Percentiles rank a stretch among this genome's conserved stretches.
These are phyloP conservation scores for Pluvianellus socialis DNA, from an alignment of 2,113 vertebrate species.

Conservation along the genomic window DNA sequence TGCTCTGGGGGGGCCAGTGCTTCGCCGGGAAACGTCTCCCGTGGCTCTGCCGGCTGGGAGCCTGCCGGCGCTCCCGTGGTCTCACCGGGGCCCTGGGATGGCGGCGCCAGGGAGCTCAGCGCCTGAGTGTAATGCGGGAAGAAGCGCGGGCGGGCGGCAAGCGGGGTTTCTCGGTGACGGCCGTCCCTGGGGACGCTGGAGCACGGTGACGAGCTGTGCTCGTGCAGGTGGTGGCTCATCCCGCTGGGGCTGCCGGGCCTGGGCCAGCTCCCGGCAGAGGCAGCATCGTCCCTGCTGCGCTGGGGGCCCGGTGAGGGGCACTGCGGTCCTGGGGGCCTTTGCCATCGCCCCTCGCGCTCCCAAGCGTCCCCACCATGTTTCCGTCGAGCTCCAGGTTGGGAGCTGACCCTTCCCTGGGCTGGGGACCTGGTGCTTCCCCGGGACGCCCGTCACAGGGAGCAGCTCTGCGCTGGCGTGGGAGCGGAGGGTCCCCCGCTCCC, in stretches of 20 bases:
- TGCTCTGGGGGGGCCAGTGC: rapidly evolving
- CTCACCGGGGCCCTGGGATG: background rate
- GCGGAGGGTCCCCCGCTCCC: background rate
- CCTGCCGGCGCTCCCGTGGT: rapidly evolving
- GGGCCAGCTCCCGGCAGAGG: background rate
- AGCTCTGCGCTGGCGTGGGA: too few species aligned
- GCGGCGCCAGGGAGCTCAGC: background rate
- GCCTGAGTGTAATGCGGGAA: background rate
- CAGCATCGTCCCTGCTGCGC: too few species aligned
- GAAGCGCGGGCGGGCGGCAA: background rate
- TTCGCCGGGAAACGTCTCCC: background rate
- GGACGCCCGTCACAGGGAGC: too few species aligned
- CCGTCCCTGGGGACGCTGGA: rapidly evolving
- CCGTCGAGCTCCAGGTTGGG: rapidly evolving
- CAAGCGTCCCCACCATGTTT: rapidly evolving
- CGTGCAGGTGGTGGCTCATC: background rate
- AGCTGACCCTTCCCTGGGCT: background rate
- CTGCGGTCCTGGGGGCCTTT: rapidly evolving
- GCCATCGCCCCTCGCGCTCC: rapidly evolving
- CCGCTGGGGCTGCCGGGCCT: background rate
- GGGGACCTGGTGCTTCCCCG: rapidly evolving
- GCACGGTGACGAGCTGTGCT: background rate
- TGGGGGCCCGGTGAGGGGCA: background rate
- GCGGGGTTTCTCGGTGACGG: background rate
- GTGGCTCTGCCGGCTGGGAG: rapidly evolving